A percentile compares a stretch with the other conserved stretches of the same genome.
Conservation (phyloP, 2,888 invertebrate species). For the Drosophila fungiperda region DNA sequence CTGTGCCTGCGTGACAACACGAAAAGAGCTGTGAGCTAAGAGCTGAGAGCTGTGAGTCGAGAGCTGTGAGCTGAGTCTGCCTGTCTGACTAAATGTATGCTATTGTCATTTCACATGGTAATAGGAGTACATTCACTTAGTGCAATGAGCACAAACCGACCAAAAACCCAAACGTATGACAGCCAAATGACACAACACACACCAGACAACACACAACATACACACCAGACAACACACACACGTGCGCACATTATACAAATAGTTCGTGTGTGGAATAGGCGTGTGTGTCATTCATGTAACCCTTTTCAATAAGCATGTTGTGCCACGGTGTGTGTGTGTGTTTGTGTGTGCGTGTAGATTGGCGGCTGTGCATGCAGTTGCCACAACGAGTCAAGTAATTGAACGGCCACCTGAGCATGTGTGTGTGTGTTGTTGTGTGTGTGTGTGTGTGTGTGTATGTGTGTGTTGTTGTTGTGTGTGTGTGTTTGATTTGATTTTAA, state of each 20-base stretch:
- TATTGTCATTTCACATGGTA: slow-evolving; percentile 67
- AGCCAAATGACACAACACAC: slow-evolving; percentile 42
- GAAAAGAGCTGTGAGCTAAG: slow-evolving; percentile 3
- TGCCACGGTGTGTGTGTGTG: background rate
- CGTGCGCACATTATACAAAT: slow-evolving; percentile 40
- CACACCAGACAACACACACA: slow-evolving; percentile 15
- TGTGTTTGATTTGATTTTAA: slow-evolving; percentile 72
- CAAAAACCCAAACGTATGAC: slow-evolving; percentile 47
- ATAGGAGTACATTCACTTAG: slow-evolving; percentile 65
- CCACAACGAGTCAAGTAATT: slow-evolving; percentile 64
- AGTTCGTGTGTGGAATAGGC: slow-evolving; percentile 43
- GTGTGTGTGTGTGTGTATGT: background rate
- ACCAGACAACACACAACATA: slow-evolving; percentile 16
- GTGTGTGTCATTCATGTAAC: slow-evolving; percentile 75
- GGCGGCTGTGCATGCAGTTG: slow-evolving; percentile 46
- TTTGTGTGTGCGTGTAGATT: slow-evolving; percentile 22
- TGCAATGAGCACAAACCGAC: slow-evolving; percentile 59
- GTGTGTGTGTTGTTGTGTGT: slow-evolving; percentile 15
- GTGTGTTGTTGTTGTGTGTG: slow-evolving; percentile 1
- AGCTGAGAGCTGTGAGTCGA: too few relatives aligned
- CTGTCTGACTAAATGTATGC: slow-evolving; percentile 66
- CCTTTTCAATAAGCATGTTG: slow-evolving; percentile 66
- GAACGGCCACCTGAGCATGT: slow-evolving; percentile 48
- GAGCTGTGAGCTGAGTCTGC: background rate
- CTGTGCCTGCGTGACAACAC: slow-evolving; percentile 33